These are phyloP conservation scores for Xanthorhoe designata DNA, from an alignment of 2,888 invertebrate species.

Conservation along the genomic window DNA sequence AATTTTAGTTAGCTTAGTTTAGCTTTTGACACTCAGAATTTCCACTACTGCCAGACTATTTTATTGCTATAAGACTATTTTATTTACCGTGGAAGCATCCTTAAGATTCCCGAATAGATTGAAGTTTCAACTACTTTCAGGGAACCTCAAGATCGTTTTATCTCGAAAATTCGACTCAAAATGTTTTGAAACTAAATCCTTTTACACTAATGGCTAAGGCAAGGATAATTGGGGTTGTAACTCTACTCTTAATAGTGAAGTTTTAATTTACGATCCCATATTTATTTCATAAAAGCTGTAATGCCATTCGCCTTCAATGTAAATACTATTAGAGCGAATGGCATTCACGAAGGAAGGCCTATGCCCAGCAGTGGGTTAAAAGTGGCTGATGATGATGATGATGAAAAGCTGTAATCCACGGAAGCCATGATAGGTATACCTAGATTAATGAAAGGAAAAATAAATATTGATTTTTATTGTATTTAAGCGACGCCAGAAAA, in stretches of 20 bases:
- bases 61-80: no score
- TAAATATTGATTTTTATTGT: no score
- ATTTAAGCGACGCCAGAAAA: no score
- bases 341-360: no score
- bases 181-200: background rate
- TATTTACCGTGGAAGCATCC: background rate
- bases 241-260: background rate
- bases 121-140: background rate
- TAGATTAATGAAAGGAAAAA: background rate
- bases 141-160: background rate
- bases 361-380: no score
- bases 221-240: background rate
- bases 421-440: background rate
- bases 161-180: background rate
- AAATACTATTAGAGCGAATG: no score
- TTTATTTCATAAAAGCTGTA: background rate
- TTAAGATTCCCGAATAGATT: background rate
- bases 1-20: no score
- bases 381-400: no score
- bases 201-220: background rate
- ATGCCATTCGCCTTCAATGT: no score
- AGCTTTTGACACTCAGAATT: no score
- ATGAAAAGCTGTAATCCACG: no score
- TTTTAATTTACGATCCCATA: background rate
- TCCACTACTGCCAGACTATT: no score